Evolutionary conservation across 1,140 invertebrate species (phyloP).

Genomic region (Arctopsyche grandis): DNA sequence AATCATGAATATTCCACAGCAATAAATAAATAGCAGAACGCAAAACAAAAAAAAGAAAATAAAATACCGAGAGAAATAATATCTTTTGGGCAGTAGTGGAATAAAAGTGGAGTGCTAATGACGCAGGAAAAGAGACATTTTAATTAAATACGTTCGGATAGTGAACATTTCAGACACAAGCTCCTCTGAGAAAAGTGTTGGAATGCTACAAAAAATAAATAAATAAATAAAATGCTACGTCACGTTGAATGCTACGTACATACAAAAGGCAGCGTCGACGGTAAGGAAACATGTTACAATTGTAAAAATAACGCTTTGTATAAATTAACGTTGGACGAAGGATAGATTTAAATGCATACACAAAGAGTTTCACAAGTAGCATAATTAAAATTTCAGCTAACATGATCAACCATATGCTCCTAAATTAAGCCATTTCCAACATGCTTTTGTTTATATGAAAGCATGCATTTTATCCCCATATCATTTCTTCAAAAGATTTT

Average conservation of each 20-base stretch:
- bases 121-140: constrained; percentile 42
- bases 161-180: constrained; percentile 21
- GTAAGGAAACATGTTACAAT: not conserved
- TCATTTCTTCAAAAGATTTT: too few relatives aligned
- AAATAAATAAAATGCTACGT: not conserved
- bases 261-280: not conserved
- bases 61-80: constrained; percentile 7
- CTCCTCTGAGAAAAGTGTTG: not conserved
- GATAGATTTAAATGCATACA: too few relatives aligned
- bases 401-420: too few relatives aligned
- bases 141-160: constrained; percentile 43
- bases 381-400: too few relatives aligned
- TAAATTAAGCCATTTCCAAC: too few relatives aligned
- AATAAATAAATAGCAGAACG: not conserved
- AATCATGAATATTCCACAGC: not conserved
- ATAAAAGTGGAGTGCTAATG: constrained; percentile 28
- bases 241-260: constrained; percentile 20
- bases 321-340: too few relatives aligned
- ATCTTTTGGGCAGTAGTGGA: constrained; percentile 1
- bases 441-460: too few relatives aligned
- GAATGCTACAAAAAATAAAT: not conserved
- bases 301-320: too few relatives aligned
- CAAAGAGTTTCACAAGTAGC: too few relatives aligned
- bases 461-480: too few relatives aligned
- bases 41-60: not conserved